Evolutionary conservation across 1,140 invertebrate genomes (phyloP).

Genomic region (Oscheius sp.): DNA sequence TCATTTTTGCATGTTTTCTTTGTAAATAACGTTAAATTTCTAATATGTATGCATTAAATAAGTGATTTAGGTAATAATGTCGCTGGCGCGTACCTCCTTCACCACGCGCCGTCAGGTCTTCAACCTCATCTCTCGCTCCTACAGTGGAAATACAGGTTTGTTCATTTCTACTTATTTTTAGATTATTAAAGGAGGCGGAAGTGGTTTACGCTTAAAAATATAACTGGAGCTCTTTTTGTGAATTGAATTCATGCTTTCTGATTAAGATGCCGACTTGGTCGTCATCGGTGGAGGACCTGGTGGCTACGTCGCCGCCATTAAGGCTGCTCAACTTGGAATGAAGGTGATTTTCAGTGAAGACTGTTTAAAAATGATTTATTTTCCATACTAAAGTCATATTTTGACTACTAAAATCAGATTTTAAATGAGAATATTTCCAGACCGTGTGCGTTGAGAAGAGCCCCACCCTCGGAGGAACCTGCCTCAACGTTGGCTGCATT

Average conservation of each 20-base stretch:
- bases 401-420: no score
- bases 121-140: background rate
- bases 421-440: slow-evolving; percentile 62
- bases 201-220: background rate
- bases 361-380: background rate
- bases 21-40: no score
- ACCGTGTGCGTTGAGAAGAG: slow-evolving; percentile 95
- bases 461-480: slow-evolving; percentile 90
- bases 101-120: background rate
- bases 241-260: no score
- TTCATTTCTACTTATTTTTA: background rate
- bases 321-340: slow-evolving; percentile 94
- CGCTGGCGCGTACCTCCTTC: background rate
- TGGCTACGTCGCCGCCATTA: slow-evolving; percentile 98
- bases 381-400: no score
- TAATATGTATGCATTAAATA: no score
- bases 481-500: slow-evolving; percentile 77
- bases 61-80: slow-evolving; percentile 10
- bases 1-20: no score
- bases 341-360: no score
- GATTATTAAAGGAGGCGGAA: background rate
- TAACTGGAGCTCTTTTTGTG: background rate
- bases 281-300: slow-evolving; percentile 97
- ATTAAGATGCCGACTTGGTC: slow-evolving; percentile 81
- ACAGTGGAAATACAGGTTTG: background rate